Evolutionary conservation across 2,888 invertebrate species (phyloP).

Genomic region (Xiphydria camelus): DNA sequence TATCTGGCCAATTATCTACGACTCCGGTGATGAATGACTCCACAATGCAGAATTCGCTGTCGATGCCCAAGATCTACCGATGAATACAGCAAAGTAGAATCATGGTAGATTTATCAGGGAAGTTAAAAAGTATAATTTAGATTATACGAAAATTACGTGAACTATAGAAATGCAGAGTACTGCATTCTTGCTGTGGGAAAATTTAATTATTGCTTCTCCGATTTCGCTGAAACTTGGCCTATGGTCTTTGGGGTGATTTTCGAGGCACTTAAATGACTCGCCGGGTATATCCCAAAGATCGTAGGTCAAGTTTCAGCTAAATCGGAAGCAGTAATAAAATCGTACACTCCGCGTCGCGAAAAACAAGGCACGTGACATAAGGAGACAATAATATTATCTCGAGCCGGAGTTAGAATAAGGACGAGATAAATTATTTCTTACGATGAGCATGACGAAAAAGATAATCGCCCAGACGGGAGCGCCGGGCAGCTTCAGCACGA

Average conservation of each 20-base stretch:
- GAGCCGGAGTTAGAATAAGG: not conserved
- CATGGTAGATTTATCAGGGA: too few relatives aligned
- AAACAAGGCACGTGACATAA: not conserved
- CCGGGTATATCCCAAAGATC: not conserved
- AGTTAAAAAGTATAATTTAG: not conserved
- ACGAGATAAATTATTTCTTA: slow-evolving; percentile 49
- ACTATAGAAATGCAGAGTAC: too few relatives aligned
- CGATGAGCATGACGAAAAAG: slow-evolving; percentile 75
- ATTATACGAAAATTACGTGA: too few relatives aligned
- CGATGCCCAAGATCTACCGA: slow-evolving; percentile 69
- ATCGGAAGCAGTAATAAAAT: too few relatives aligned
- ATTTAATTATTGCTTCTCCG: too few relatives aligned
- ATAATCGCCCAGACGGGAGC: slow-evolving; percentile 72
- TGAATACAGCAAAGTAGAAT: too few relatives aligned
- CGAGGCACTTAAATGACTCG: too few relatives aligned
- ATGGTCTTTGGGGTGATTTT: too few relatives aligned
- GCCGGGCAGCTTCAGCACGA: slow-evolving; percentile 72
- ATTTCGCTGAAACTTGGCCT: too few relatives aligned
- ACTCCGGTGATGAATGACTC: slow-evolving; percentile 66
- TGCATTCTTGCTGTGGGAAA: too few relatives aligned
- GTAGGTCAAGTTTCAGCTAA: not conserved
- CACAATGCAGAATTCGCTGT: slow-evolving; percentile 74
- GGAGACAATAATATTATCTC: slow-evolving; percentile 1
- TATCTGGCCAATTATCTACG: slow-evolving; percentile 64
- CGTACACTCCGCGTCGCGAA: too few relatives aligned